Conservation (phyloP, 2,797 vertebrate species). For the Pagetopsis macropterus region DNA sequence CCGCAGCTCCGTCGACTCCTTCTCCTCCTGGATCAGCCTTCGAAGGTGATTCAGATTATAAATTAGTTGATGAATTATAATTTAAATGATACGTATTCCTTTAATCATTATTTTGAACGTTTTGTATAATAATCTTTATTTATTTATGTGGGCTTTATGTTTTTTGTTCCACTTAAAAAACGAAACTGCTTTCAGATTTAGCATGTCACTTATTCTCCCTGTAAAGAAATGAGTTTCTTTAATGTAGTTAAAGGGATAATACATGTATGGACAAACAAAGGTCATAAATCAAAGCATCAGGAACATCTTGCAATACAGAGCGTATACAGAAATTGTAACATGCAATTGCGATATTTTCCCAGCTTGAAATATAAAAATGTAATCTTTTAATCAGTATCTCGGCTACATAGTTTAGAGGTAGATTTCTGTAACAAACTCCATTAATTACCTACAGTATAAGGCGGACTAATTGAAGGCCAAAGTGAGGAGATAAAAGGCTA, state of each 20-base stretch:
- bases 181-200: too few relatives aligned
- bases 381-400: neutral
- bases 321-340: neutral
- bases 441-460: slow-evolving; percentile 27
- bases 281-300: neutral
- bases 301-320: neutral
- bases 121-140: too few relatives aligned
- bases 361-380: neutral
- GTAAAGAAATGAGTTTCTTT: too few relatives aligned
- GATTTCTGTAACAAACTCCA: slow-evolving; percentile 28
- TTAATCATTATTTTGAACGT: too few relatives aligned
- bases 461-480: slow-evolving; percentile 55
- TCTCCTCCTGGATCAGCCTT: slow-evolving; percentile 98
- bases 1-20: slow-evolving; percentile 96
- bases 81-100: too few relatives aligned
- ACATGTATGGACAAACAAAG: too few relatives aligned
- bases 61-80: too few relatives aligned
- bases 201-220: too few relatives aligned
- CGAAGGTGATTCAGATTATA: neutral
- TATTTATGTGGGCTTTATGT: too few relatives aligned
- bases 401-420: slow-evolving; percentile 5
- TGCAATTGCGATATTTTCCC: neutral
- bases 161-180: too few relatives aligned
- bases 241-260: too few relatives aligned
- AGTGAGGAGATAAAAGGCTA: slow-evolving; percentile 44